Evolutionary conservation across 2,113 vertebrate genomes (phyloP), one percentile per base, ranked within the genome.

Genomic region (Neodontobutis hainanensis): DNA sequence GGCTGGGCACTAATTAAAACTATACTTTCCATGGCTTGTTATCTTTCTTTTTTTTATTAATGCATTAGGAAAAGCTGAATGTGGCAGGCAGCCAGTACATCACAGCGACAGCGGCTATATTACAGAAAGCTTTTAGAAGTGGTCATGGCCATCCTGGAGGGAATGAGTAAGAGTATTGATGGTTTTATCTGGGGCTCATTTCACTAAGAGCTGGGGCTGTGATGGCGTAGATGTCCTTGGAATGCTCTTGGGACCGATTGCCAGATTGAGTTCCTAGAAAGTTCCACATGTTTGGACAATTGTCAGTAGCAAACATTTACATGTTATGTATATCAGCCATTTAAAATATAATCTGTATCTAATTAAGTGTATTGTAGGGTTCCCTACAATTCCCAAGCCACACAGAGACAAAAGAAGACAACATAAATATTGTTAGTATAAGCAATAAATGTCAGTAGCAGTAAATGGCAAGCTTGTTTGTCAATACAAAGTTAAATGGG

Each of bases 181-280:
- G 89, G 82, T 87, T 92, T 91, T 91, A 93, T 93, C 91, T 84
- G 4, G 49, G 86, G 80, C 87, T 92, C 92, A 92, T 93, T 92
- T 92, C 82, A 75, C 89, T 93, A 93, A 92, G 86, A 92, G 92
- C 91, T 57, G 75, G 53, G 73, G 75, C 75, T 44, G 82, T 68
- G 85, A 88, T 81, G 73, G 71, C 16, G 46, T 60, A 72, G 81
- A 85, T 82, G 89, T 83, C 93, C 92, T 93, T 93, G 89, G 68
- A 65, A 15, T 90, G 90, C 90, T 62, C 70, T 89, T 91, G 84
- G 88, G 80, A 78, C 55, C 58, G 11, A 0, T 50, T 48, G 65
- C 74, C 14, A 7, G 34, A 61, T 42, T 16, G 38, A 79, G 63
- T 74, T 85, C 70, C 59, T 78, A 61, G 57, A 68, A 62, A 78